Conservation (phyloP, 2,888 invertebrate genomes). For the Augiades crinisus region DNA sequence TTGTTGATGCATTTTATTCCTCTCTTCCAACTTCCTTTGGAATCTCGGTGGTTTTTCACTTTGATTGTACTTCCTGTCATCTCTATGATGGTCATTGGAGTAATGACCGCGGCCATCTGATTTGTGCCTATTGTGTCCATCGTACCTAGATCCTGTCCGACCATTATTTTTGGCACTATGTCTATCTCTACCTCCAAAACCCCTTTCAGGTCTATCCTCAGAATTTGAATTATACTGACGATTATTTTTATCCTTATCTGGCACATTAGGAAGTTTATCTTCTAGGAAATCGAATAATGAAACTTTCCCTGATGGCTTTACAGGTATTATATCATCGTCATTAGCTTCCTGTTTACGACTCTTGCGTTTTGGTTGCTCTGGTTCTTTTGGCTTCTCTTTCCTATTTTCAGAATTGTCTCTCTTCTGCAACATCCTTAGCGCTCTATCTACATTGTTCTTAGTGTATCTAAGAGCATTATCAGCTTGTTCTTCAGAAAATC, state of each 20-base stretch:
- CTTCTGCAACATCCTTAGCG: slow-evolving; percentile 85
- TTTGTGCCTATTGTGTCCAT: slow-evolving; percentile 51
- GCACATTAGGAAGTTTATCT: slow-evolving; percentile 86
- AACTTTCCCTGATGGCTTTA: slow-evolving; percentile 90
- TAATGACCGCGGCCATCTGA: slow-evolving; percentile 60
- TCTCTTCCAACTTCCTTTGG: slow-evolving; percentile 78
- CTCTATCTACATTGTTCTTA: slow-evolving; percentile 87
- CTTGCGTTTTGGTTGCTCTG: slow-evolving; percentile 69
- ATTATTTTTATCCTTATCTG: slow-evolving; percentile 65
- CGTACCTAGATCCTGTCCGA: slow-evolving; percentile 57
- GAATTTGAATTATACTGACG: slow-evolving; percentile 48
- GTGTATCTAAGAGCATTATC: slow-evolving; percentile 86
- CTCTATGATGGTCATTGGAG: slow-evolving; percentile 62
- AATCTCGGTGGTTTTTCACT: slow-evolving; percentile 83
- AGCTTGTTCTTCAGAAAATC: slow-evolving; percentile 89
- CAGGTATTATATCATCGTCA: slow-evolving; percentile 80
- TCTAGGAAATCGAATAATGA: slow-evolving; percentile 92
- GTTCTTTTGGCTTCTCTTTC: slow-evolving; percentile 68
- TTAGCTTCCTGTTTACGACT: slow-evolving; percentile 69
- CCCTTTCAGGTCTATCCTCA: slow-evolving; percentile 60
- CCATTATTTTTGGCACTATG: slow-evolving; percentile 56
- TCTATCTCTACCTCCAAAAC: slow-evolving; percentile 56
- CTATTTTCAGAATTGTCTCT: slow-evolving; percentile 74
- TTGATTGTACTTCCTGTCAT: slow-evolving; percentile 65
- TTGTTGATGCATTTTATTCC: slow-evolving; percentile 65